Conservation (phyloP, 2,113 vertebrate genomes). For the Psettodes erumei region DNA sequence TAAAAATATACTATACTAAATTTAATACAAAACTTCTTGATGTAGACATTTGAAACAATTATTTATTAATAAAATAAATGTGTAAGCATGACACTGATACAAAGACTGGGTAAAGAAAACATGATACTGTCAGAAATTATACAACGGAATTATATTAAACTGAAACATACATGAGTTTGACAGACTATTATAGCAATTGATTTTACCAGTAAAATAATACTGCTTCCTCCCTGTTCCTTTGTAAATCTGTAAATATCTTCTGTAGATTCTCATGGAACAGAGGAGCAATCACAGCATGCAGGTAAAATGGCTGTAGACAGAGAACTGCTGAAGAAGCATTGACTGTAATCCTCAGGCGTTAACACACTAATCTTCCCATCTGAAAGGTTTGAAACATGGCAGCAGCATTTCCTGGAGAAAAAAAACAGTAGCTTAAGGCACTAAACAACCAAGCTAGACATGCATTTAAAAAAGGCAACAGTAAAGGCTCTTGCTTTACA, state of each 20-base stretch:
- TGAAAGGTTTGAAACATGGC: slow-evolving; percentile 74
- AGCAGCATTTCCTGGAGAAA: slow-evolving; percentile 73
- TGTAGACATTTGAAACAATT: background rate
- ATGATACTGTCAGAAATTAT: background rate
- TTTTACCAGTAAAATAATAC: slow-evolving; percentile 5
- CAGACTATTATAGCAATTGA: background rate
- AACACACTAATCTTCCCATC: slow-evolving; percentile 78
- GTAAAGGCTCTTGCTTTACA: slow-evolving; percentile 62
- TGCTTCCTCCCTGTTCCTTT: background rate
- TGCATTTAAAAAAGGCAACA: slow-evolving; percentile 60
- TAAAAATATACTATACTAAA: background rate
- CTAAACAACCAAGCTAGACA: slow-evolving; percentile 56
- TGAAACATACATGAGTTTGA: background rate
- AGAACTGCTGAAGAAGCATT: slow-evolving; percentile 72
- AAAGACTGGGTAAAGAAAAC: background rate
- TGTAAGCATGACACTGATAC: background rate
- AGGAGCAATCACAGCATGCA: slow-evolving; percentile 30
- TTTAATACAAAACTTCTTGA: background rate
- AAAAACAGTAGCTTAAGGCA: slow-evolving; percentile 78
- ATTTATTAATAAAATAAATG: background rate
- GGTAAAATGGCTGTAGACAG: slow-evolving; percentile 49
- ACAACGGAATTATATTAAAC: no score
- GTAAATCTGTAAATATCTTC: slow-evolving; percentile 18
- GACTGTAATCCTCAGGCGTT: slow-evolving; percentile 76
- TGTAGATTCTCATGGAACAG: slow-evolving; percentile 23